Evolutionary conservation across 2,113 vertebrate species (phyloP).

Genomic region (Pontoporia blainvillei): DNA sequence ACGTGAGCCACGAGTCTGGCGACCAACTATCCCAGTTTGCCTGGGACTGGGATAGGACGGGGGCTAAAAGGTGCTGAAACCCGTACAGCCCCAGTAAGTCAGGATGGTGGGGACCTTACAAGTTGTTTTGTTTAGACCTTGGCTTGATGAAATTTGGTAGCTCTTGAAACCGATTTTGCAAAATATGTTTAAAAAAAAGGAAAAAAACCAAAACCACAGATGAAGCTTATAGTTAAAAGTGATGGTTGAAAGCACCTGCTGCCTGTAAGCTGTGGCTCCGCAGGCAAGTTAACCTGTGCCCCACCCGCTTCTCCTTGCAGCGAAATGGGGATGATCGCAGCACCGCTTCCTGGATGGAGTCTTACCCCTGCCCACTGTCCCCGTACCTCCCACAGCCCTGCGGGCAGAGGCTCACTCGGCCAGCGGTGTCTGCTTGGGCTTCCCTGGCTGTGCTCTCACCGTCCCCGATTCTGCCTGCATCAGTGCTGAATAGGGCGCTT

Average conservation of each 20-base stretch:
- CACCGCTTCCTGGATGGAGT: background rate
- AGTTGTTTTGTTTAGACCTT: background rate
- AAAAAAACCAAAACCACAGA: background rate
- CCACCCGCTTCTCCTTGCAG: background rate
- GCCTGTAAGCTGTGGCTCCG: background rate
- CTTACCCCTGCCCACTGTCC: background rate
- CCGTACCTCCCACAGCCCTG: background rate
- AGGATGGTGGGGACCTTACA: too few relatives aligned
- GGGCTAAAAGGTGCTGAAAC: background rate
- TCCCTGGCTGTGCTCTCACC: background rate
- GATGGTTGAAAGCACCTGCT: background rate
- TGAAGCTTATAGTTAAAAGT: background rate
- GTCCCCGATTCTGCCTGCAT: rapidly evolving
- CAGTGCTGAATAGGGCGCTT: rapidly evolving
- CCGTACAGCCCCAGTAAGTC: background rate
- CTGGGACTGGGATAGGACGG: background rate
- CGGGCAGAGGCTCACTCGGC: background rate
- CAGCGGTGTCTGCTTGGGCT: background rate
- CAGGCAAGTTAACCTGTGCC: background rate
- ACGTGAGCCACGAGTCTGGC: rapidly evolving
- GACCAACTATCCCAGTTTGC: too few relatives aligned
- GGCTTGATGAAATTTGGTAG: background rate
- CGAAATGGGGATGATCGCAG: background rate
- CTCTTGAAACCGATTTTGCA: background rate
- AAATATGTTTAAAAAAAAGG: background rate